Base-by-base conservation (phyloP, 2,113 vertebrate genomes). In the Pseudorhombus dupliciocellatus region DNA sequence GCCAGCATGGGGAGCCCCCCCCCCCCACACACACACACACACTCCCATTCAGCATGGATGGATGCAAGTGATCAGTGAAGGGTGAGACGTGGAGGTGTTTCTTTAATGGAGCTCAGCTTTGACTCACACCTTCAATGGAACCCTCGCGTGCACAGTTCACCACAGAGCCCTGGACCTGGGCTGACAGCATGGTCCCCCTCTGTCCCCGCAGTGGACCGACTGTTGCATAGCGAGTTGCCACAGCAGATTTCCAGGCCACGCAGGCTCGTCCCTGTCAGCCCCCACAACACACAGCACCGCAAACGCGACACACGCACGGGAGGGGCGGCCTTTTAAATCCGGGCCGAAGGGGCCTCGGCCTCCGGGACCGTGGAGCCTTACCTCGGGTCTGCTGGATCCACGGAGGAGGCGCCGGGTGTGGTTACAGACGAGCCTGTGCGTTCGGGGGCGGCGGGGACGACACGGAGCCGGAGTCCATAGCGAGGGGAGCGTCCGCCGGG, bases 361-460 rank as follows among this genome's bases (percentile, higher is more conserved):
- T 50, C 72, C 73, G 84, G 81, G 44, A 25, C 53, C 54, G 54
- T 61, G 60, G 54, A 48, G 50, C 60, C 89, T 90, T 89, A 94
- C 93, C 93, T 91, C 87, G 57, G 84, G 66, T 84, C 66, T 79
- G 75, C 74, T 76, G 62, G 86, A 87, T 88, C 85, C 89, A 40
- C 54, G 77, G 81, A 73, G 70, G 82, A 84, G 56, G 11, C 10
- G 86, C 89, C 92, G 92, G 93, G 92, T 92, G 92, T 93, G 91
- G 89, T 90, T 92, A 84, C 20, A 69, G 31, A 59, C 81, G 57
- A 70, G 1, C 46, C 20, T 80, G 84, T 78, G 76, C 64, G 79
- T 66, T 51, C 50, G 50, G 50, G 22, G 50, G 50, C 50, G 51
- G 51, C 55, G 81, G 34, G 37, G 61, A 66, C 70, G 69, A 78